phyloP scores from a whole-genome alignment of 2,113 vertebrate genomes.

The Mesocricetus auratus region DNA sequence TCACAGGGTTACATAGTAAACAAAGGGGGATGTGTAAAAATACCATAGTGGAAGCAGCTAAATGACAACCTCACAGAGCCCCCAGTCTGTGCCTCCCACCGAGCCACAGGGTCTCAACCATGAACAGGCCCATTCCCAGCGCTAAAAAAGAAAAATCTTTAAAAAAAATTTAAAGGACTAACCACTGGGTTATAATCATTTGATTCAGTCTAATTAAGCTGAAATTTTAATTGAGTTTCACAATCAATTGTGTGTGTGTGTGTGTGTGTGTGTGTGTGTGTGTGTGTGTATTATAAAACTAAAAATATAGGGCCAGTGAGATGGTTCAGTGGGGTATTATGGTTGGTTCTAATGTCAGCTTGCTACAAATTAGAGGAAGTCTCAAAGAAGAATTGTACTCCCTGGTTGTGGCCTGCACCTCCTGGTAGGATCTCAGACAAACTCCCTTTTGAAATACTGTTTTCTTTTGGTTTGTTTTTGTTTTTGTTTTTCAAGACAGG shows the following conservation, averaged over 20 bases:
- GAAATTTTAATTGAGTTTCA: neutral
- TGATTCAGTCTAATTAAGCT: neutral
- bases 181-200: neutral
- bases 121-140: neutral
- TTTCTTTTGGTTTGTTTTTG: too few species aligned
- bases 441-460: neutral
- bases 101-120: neutral
- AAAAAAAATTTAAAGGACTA: neutral
- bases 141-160: neutral
- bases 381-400: neutral
- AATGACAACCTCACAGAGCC: neutral
- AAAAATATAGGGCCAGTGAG: neutral
- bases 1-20: neutral
- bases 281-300: neutral
- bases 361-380: neutral
- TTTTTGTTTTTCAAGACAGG: too few species aligned
- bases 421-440: neutral
- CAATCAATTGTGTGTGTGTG: neutral
- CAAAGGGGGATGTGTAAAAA: neutral
- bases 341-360: neutral
- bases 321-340: neutral
- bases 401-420: neutral
- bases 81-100: neutral
- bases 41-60: neutral
- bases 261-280: too few species aligned